Conservation (phyloP, 2,888 invertebrate species). For the Ophion obscuratus region DNA sequence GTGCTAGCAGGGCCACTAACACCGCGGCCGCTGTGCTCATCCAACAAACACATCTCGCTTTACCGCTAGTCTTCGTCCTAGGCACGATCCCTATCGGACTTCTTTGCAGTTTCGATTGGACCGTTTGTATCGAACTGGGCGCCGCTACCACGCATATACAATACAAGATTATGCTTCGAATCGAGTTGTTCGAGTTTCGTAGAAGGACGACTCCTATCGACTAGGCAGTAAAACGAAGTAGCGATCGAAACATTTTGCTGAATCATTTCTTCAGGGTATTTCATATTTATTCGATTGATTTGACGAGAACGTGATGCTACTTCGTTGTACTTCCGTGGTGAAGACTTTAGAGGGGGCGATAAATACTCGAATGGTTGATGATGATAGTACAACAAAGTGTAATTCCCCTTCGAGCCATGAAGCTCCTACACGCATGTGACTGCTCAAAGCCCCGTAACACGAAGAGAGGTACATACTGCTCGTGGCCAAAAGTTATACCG, state of each 20-base stretch:
- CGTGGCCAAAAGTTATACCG: slow-evolving; percentile 52
- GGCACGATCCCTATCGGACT: slow-evolving; percentile 78
- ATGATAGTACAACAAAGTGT: slow-evolving; percentile 35
- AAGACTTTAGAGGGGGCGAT: slow-evolving; percentile 14
- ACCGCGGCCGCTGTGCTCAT: slow-evolving; percentile 79
- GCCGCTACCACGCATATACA: slow-evolving; percentile 78
- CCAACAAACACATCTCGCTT: slow-evolving; percentile 78
- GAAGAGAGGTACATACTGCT: slow-evolving; percentile 32
- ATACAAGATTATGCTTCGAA: slow-evolving; percentile 72
- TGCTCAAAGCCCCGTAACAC: slow-evolving; percentile 56
- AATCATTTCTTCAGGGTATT: background rate
- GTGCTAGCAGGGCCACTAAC: slow-evolving; percentile 80
- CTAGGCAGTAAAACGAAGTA: slow-evolving; percentile 66
- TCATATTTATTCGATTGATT: background rate
- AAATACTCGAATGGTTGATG: slow-evolving; percentile 63
- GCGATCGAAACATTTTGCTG: slow-evolving; percentile 2
- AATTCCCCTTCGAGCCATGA: slow-evolving; percentile 36
- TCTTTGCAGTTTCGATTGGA: slow-evolving; percentile 77
- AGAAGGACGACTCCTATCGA: background rate
- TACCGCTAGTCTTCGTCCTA: slow-evolving; percentile 78
- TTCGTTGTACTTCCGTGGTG: slow-evolving; percentile 61
- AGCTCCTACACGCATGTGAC: slow-evolving; percentile 55
- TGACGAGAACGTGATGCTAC: slow-evolving; percentile 10
- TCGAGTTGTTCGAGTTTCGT: slow-evolving; percentile 61
- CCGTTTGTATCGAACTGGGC: slow-evolving; percentile 76